Evolutionary conservation across 1,140 invertebrate genomes (phyloP), one percentile per base, ranked within the genome.

Genomic region (Triops cancriformis): DNA sequence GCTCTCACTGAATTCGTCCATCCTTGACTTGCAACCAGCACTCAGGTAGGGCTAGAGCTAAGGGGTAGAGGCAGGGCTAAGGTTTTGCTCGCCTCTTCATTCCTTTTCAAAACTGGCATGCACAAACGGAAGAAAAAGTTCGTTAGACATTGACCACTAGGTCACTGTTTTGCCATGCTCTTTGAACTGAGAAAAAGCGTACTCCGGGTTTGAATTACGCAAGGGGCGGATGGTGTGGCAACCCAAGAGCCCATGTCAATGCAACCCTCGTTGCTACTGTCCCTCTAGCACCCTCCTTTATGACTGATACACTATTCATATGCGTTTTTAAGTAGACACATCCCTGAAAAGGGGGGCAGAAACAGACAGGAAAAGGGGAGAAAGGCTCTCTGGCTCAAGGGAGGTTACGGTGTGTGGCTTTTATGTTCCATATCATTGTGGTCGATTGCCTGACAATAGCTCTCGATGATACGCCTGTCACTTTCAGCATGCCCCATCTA

Each of bases 401-500:
- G 51, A 9, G 23, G 0, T n/a, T 23, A 64, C 14, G 51, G n/a
- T 64, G 51, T 0, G 51, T 64, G 51, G 51, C 51, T 64, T 64
- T 64, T 64, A 64, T 64, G 51, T 64, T 64, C 14, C 51, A 23
- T 64, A 64, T 64, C 51, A 64, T 64, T 64, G 51, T 64, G 51
- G 51, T 64, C 51, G 51, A 64, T 64, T 64, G 51, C 51, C 23
- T 23, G 51, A 64, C 14, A 64, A 64, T 6, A 23, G 51, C 23
- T 23, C 51, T 64, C 51, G 23, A 64, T 64, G 51, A 64, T 64
- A 64, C 51, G 51, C 51, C 51, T 64, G 51, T 64, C 51, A 64
- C 51, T 64, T 64, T 18, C 14, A 23, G 51, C 51, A 64, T 64
- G 23, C 51, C 14, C 51, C 23, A 23, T 64, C 14, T 64, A 64